Base-by-base conservation (phyloP, 1,140 invertebrate genomes). In the Caenorhabditis remanei region DNA sequence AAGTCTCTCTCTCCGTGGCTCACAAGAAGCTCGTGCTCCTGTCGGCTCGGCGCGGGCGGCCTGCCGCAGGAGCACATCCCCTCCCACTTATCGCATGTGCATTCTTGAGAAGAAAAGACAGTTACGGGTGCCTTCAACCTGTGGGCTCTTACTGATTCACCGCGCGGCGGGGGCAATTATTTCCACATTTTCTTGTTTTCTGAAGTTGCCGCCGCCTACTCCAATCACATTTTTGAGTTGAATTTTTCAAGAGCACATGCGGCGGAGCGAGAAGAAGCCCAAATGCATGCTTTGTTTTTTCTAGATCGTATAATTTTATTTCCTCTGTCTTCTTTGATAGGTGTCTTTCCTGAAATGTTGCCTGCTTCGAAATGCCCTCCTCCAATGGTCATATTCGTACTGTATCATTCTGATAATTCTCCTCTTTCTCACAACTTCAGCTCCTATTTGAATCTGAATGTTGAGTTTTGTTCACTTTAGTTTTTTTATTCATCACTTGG, bases 51-150 rank as follows among this genome's bases (percentile, higher is more conserved):
- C 32, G 46, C 11, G 32, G 71, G 63, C 63, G 63, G 24, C 24
- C 24, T 14, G 71, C 46, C 14, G 71, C 46, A 11, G 71, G 40
- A 79, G 46, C 65, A 71, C 65, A 43, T 43, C 32, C 46, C 71
- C 71, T 79, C 71, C 71, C 71, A 79, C 71, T 79, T 79, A 79
- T 79, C 71, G 71, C 71, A 79, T 79, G 71, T 50, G 71, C 71
- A 79, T 79, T 79, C 71, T 79, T 79, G 71, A 79, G 71, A 24
- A 24, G 41, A 46, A 71, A 71, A 46, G 21, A 71, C 40, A 24
- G 21, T 46, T 50, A 14, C 7, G 40, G n/a, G 46, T 24, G 43
- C 71, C 46, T 9, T 24, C 16, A 19, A 13, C 14, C 13, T 5
- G 9, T n/a, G 19, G 8, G 4, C 63, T 40, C 40, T 41, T 67